A percentile compares a stretch with the other conserved stretches of the same genome.
Conservation (phyloP, 1,140 invertebrate species). For the Drosophila ohnishii region DNA sequence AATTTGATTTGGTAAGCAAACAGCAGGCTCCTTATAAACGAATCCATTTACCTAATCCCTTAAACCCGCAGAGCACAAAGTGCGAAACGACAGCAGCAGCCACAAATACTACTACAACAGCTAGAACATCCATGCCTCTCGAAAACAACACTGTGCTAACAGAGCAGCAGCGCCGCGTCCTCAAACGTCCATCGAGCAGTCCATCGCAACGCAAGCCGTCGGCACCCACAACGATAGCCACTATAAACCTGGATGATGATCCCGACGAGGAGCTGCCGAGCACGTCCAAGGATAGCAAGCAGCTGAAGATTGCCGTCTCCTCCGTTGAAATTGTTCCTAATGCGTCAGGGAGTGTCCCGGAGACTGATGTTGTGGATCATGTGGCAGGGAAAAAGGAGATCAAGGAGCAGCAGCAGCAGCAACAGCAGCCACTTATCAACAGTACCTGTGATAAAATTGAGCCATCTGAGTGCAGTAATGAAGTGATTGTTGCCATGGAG, state of each 20-base stretch:
- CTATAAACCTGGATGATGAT: slow-evolving; percentile 25
- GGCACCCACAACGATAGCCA: slow-evolving; percentile 32
- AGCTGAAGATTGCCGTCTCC: slow-evolving; percentile 36
- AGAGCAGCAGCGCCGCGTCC: slow-evolving; percentile 61
- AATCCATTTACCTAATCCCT: not conserved
- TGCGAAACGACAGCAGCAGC: slow-evolving; percentile 59
- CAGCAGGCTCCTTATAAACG: not conserved
- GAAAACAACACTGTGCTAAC: slow-evolving; percentile 44
- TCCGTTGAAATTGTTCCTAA: slow-evolving; percentile 64
- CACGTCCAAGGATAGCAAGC: slow-evolving; percentile 67
- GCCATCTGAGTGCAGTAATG: slow-evolving; percentile 50
- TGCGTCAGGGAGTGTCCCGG: slow-evolving; percentile 31
- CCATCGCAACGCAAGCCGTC: slow-evolving; percentile 59
- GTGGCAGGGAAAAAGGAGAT: slow-evolving; percentile 3
- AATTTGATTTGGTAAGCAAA: slow-evolving; percentile 70
- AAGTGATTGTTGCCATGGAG: slow-evolving; percentile 36
- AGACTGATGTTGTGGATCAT: slow-evolving; percentile 61
- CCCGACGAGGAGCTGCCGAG: slow-evolving; percentile 56
- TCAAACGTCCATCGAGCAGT: slow-evolving; percentile 69
- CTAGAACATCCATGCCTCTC: slow-evolving; percentile 18
- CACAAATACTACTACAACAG: slow-evolving; percentile 37
- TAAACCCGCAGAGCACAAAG: slow-evolving; percentile 66
- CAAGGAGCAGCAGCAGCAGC: slow-evolving; percentile 15
- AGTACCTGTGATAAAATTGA: slow-evolving; percentile 82
- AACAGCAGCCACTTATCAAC: slow-evolving; percentile 70